phyloP scores from a whole-genome alignment of 2,888 invertebrate genomes.

The Teinopalpus imperialis region DNA sequence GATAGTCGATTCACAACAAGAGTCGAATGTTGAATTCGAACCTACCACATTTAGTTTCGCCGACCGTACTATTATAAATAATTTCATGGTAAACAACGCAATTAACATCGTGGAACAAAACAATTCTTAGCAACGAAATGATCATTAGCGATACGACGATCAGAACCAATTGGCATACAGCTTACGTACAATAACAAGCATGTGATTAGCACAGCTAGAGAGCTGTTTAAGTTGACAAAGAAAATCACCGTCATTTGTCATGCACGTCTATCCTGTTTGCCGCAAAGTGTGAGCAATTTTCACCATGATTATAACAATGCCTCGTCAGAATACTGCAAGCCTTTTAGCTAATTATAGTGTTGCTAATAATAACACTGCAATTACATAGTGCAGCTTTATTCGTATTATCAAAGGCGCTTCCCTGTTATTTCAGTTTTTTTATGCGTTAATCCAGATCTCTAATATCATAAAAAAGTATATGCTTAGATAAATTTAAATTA shows the following conservation, averaged over 20 bases:
- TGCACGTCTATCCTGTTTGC: conserved; percentile 40
- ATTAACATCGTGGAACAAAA: background rate
- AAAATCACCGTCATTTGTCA: conserved; percentile 55
- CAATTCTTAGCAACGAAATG: background rate
- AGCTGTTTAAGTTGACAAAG: conserved; percentile 44
- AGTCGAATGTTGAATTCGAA: too few species aligned
- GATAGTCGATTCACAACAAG: too few species aligned
- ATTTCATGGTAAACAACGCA: background rate
- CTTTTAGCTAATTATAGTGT: conserved; percentile 14
- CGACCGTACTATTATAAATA: background rate
- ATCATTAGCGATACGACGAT: background rate
- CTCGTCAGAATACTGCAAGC: conserved; percentile 14
- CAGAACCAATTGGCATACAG: conserved; percentile 24
- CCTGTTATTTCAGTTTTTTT: background rate
- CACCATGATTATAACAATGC: conserved; percentile 40
- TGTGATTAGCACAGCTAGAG: conserved; percentile 38
- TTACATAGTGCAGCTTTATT: too few species aligned
- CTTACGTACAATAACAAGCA: conserved; percentile 32
- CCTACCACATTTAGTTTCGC: too few species aligned
- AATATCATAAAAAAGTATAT: background rate
- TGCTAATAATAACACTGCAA: too few species aligned
- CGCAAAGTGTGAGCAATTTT: conserved; percentile 45
- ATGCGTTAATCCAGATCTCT: background rate
- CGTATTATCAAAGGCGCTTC: background rate
- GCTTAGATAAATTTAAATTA: too few species aligned